phyloP scores from a whole-genome alignment of 2,888 invertebrate genomes.

The Pyrocoelia pectoralis region DNA sequence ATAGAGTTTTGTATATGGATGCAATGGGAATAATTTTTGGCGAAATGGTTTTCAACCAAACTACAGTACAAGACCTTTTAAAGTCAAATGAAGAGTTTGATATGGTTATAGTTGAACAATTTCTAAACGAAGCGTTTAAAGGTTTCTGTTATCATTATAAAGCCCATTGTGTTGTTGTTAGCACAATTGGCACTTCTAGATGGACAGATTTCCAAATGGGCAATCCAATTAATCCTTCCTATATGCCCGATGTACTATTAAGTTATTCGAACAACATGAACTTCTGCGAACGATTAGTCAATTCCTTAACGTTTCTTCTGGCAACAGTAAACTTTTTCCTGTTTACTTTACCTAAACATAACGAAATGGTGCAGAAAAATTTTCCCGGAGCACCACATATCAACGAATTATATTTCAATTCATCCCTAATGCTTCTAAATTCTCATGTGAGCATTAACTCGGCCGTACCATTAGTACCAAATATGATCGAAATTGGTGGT shows the following conservation, averaged over 20 bases:
- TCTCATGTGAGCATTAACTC: slow-evolving; percentile 63
- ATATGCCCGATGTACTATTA: slow-evolving; percentile 61
- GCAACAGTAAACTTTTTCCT: slow-evolving; percentile 36
- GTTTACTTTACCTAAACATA: slow-evolving; percentile 29
- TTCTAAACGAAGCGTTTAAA: slow-evolving; percentile 64
- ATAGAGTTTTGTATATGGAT: not conserved
- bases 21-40: not conserved
- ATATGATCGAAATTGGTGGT: too few species aligned
- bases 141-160: slow-evolving; percentile 54
- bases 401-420: slow-evolving; percentile 47
- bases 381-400: too few species aligned
- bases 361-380: slow-evolving; percentile 35
- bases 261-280: slow-evolving; percentile 59
- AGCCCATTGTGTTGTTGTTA: slow-evolving; percentile 55
- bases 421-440: slow-evolving; percentile 48
- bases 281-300: slow-evolving; percentile 64
- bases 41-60: slow-evolving; percentile 43
- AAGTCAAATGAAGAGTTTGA: too few species aligned
- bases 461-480: slow-evolving; percentile 64
- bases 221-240: slow-evolving; percentile 61
- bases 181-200: slow-evolving; percentile 59
- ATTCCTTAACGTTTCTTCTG: slow-evolving; percentile 54
- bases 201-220: slow-evolving; percentile 62
- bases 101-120: slow-evolving; percentile 60
- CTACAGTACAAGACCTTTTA: slow-evolving; percentile 47